Percentiles rank a stretch among this genome's conserved stretches.
These are phyloP conservation scores for Marisa cornuarietis DNA, from an alignment of 1,140 invertebrate genomes.

Conservation along the genomic window DNA sequence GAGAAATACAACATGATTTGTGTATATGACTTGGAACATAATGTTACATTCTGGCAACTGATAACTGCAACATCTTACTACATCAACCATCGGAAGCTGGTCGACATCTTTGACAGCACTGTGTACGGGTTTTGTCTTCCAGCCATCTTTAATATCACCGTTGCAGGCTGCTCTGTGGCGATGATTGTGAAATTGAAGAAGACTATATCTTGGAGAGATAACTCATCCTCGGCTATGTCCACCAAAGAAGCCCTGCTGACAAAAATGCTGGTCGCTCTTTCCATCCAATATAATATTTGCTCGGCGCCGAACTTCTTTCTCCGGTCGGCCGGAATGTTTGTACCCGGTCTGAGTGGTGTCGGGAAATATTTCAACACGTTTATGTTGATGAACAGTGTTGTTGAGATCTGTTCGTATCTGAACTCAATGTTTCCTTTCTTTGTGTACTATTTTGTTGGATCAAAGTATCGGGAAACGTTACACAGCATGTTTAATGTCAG, in stretches of 20 bases:
- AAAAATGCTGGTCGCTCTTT: neutral
- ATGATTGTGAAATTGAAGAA: neutral
- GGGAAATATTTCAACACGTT: too few species aligned
- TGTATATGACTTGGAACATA: neutral
- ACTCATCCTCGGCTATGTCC: neutral
- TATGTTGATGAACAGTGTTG: too few species aligned
- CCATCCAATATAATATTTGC: neutral
- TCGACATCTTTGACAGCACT: neutral
- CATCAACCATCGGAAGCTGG: neutral
- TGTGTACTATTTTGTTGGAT: too few species aligned
- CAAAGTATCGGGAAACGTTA: too few species aligned
- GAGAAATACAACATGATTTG: conserved; percentile 4
- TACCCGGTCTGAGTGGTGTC: too few species aligned
- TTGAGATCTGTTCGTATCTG: too few species aligned
- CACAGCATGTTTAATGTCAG: too few species aligned
- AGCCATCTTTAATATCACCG: neutral
- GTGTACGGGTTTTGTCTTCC: neutral
- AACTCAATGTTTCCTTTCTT: too few species aligned
- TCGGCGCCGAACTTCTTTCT: too few species aligned
- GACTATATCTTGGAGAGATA: neutral
- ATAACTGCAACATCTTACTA: neutral
- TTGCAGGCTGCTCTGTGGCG: neutral
- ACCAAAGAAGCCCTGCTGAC: neutral
- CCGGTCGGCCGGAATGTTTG: too few species aligned
- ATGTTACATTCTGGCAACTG: neutral